Evolutionary conservation across 2,888 invertebrate genomes (phyloP).

Genomic region (Pyrrhia umbra): DNA sequence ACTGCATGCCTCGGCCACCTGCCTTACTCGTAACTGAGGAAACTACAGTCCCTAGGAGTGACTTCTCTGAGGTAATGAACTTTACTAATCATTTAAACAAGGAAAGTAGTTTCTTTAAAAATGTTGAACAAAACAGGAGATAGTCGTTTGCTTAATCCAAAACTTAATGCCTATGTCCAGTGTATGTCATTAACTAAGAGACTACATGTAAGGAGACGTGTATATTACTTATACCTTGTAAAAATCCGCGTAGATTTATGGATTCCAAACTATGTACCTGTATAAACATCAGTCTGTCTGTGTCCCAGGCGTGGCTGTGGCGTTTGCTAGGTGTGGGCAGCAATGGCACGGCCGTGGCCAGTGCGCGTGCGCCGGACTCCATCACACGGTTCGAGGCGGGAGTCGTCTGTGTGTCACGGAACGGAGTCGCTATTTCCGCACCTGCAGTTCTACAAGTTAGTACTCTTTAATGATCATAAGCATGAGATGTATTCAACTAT

Average conservation of each 20-base stretch:
- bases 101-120: neutral
- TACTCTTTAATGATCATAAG: neutral
- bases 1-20: slow-evolving; percentile 64
- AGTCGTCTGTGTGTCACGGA: slow-evolving; percentile 80
- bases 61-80: slow-evolving; percentile 82
- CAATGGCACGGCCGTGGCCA: slow-evolving; percentile 70
- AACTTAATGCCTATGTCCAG: too few species aligned
- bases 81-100: neutral
- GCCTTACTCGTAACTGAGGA: slow-evolving; percentile 70
- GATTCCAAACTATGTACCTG: neutral
- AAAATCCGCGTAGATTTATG: too few species aligned
- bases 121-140: too few species aligned
- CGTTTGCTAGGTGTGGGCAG: slow-evolving; percentile 82
- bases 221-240: too few species aligned
- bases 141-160: too few species aligned
- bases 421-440: slow-evolving; percentile 81
- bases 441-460: slow-evolving; percentile 92
- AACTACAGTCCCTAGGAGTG: slow-evolving; percentile 72
- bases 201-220: too few species aligned
- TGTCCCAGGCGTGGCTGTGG: slow-evolving; percentile 93
- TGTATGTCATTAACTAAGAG: too few species aligned
- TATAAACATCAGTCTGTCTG: neutral
- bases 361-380: slow-evolving; percentile 80
- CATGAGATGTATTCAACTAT: too few species aligned
- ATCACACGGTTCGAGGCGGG: slow-evolving; percentile 83